phyloP scores from a whole-genome alignment of 2,113 vertebrate species.

The Cochlearius cochlearius region DNA sequence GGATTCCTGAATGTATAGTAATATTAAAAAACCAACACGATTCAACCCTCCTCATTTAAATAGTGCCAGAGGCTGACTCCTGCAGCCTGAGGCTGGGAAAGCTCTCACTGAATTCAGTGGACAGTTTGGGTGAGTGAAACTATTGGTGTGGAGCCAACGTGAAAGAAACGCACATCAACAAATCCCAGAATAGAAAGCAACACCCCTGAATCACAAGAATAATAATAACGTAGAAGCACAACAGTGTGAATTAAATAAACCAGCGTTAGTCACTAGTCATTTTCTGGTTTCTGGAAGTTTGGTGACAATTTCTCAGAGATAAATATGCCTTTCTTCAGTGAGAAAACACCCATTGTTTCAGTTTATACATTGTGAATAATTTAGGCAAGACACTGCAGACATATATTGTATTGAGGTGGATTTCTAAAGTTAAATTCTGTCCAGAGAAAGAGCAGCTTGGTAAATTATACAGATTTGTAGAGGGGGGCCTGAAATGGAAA shows the following conservation, averaged over 20 bases:
- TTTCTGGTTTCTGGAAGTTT: background rate
- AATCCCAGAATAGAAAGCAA: background rate
- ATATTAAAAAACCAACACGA: background rate
- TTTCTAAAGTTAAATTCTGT: background rate
- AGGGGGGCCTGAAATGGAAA: background rate
- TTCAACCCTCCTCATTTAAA: background rate
- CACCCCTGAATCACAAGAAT: background rate
- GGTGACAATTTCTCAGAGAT: background rate
- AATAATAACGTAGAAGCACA: background rate
- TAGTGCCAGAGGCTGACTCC: background rate
- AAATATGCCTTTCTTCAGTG: background rate
- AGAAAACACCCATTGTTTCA: background rate
- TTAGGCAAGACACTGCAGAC: background rate
- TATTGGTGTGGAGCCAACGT: background rate
- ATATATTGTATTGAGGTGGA: background rate
- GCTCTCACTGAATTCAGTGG: background rate
- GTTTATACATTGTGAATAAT: background rate
- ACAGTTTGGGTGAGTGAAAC: background rate
- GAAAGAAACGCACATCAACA: background rate
- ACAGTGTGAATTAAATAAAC: background rate
- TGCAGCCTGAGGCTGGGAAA: background rate
- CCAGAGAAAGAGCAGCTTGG: background rate
- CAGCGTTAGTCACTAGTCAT: fast-evolving
- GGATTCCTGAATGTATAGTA: constrained; percentile 64
- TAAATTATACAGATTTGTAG: background rate